Evolutionary conservation across 2,797 vertebrate genomes (phyloP).

Genomic region (Clarias laeviceps): DNA sequence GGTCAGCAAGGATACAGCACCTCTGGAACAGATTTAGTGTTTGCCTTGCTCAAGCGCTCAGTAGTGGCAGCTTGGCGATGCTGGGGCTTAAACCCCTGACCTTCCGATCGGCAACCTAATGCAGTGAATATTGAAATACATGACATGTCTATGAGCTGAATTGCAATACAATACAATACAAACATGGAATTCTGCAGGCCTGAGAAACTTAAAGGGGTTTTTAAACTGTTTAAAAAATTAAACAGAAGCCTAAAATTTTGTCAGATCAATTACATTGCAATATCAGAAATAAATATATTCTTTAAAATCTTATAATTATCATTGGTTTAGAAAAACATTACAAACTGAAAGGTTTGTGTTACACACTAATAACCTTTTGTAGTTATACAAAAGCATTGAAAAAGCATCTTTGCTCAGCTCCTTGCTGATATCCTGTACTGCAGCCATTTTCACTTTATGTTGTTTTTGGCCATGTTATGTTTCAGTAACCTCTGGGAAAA

Average conservation of each 20-base stretch:
- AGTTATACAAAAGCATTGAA: not conserved
- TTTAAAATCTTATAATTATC: not conserved
- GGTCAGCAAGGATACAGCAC: too few species aligned
- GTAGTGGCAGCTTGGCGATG: too few species aligned
- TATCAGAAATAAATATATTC: not conserved
- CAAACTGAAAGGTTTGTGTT: not conserved
- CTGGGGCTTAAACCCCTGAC: too few species aligned
- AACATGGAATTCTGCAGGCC: not conserved
- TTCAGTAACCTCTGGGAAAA: not conserved
- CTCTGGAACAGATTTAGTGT: too few species aligned
- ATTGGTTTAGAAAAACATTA: not conserved
- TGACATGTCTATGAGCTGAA: too few species aligned
- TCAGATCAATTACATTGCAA: not conserved
- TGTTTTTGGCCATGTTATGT: not conserved
- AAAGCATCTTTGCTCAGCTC: not conserved
- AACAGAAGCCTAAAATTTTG: not conserved
- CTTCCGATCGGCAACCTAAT: too few species aligned
- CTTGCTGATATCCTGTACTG: not conserved
- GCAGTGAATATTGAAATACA: too few species aligned
- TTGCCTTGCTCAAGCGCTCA: too few species aligned
- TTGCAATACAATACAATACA: not conserved
- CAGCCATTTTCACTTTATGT: not conserved
- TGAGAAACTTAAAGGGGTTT: not conserved
- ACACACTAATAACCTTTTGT: not conserved
- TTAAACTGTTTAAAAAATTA: too few species aligned